Conservation (phyloP, 2,888 invertebrate genomes). For the Drosophila greeni region DNA sequence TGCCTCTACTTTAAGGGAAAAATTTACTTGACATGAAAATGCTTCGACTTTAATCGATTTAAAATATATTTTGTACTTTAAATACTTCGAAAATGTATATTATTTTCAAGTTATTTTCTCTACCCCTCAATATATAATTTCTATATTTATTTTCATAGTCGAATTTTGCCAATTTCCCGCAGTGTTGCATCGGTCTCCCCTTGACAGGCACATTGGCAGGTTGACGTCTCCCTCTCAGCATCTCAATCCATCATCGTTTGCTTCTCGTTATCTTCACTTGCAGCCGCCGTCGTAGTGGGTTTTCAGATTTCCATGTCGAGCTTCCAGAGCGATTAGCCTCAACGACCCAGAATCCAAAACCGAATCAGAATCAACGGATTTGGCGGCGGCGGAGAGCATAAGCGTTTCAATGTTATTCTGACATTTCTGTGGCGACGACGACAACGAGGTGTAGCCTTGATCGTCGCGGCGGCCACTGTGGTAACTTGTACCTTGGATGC, state of each 20-base stretch:
- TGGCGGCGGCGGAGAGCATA: slow-evolving; percentile 23
- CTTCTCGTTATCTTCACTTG: slow-evolving; percentile 46
- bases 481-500: slow-evolving; percentile 31
- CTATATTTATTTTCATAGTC: too few relatives aligned
- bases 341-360: slow-evolving; percentile 39
- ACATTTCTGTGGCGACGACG: slow-evolving; percentile 53
- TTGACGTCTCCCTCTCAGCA: slow-evolving; percentile 28
- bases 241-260: slow-evolving; percentile 45
- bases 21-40: not conserved
- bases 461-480: slow-evolving; percentile 56
- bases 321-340: slow-evolving; percentile 59
- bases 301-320: slow-evolving; percentile 33
- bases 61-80: not conserved
- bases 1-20: not conserved
- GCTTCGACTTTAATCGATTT: not conserved
- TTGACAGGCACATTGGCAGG: slow-evolving; percentile 29
- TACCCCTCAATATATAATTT: not conserved
- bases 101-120: not conserved
- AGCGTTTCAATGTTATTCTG: slow-evolving; percentile 53
- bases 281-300: slow-evolving; percentile 18
- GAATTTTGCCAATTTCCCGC: not conserved
- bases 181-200: slow-evolving; percentile 6
- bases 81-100: not conserved
- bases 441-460: slow-evolving; percentile 58
- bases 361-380: slow-evolving; percentile 27